Evolutionary conservation across 2,797 vertebrate species (phyloP), one percentile per base, ranked within the genome.

Genomic region (Taenioides sp.): DNA sequence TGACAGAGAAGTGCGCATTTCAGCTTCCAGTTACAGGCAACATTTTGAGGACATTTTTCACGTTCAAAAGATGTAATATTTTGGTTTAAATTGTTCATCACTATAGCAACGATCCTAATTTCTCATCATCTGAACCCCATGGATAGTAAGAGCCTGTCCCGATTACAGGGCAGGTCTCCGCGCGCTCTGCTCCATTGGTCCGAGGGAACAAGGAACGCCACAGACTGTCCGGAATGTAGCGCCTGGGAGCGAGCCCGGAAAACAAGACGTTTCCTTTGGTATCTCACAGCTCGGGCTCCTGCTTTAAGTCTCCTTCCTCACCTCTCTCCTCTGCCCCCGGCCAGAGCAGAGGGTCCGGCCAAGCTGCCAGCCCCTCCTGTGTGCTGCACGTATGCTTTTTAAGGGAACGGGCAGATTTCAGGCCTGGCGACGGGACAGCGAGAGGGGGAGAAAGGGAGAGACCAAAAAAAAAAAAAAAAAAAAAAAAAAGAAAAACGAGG

Each of bases 381-480:
- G 66, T 72, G 7, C 67, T 73, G 74, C 72, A 80, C 80, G 84
- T 86, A 86, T 88, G 89, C 87, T 84, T 89, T 91, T 80, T 71
- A 84, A 74, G 72, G 64, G 77, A 87, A 77, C 28, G 27, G 85
- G 78, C 87, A 82, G 81, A 89, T 89, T 84, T 88, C 83, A 78
- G 78, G 79, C 76, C 87, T 91, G 92, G 91, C 87, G 71, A 68
- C 71, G 69, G 75, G 71, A 87, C 86, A 87, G 85, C 86, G 78
- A 58, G 16, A 59, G 57, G n/a, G 59, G 31, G 17, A 87, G 85
- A 87, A 77, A 57, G 54, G 18, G 22, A 52, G 6, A 52, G 50
- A 12, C 2, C 12, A 47, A 47, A 34, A 34, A 34, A 34, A 34
- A 34, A 59, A 27, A 47, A 47, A 34, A 34, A 34, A 34, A 34